phyloP scores from a whole-genome alignment of 2,797 vertebrate species.

The Manis pentadactyla region DNA sequence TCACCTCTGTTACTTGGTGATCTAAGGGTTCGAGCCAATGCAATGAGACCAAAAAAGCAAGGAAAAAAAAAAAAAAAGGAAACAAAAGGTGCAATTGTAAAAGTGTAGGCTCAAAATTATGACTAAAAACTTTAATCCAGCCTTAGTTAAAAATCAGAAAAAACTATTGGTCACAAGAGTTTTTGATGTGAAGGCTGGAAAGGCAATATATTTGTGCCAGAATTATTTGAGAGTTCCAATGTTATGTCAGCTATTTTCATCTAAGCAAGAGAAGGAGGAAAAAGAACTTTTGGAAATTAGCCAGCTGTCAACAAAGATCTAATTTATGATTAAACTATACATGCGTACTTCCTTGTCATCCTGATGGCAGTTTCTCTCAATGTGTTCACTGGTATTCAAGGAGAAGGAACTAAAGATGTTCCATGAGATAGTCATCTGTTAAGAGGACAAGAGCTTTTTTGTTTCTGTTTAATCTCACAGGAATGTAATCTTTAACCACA shows the following conservation, averaged over 20 bases:
- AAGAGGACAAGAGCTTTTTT: slow-evolving; percentile 54
- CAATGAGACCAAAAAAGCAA: neutral
- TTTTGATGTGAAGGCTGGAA: neutral
- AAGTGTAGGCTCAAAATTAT: neutral
- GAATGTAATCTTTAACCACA: slow-evolving; percentile 69
- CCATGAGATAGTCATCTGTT: slow-evolving; percentile 45
- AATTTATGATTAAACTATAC: neutral
- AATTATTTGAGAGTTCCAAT: neutral
- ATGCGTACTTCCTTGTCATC: neutral
- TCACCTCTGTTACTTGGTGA: neutral
- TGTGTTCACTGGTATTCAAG: neutral
- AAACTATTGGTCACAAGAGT: neutral
- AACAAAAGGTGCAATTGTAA: neutral
- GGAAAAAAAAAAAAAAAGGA: neutral
- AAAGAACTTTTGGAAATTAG: neutral
- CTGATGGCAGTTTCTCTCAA: neutral
- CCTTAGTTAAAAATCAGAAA: neutral
- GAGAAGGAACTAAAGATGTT: slow-evolving; percentile 59
- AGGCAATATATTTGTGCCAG: slow-evolving; percentile 14
- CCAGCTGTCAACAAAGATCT: slow-evolving; percentile 57
- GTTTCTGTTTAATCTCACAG: slow-evolving; percentile 54
- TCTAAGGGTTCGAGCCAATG: neutral
- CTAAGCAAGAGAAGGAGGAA: slow-evolving; percentile 43
- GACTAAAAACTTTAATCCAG: neutral
- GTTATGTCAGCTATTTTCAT: neutral